These are phyloP conservation scores for Saimiri boliviensis DNA, from an alignment of 2,113 vertebrate genomes.

Conservation along the genomic window DNA sequence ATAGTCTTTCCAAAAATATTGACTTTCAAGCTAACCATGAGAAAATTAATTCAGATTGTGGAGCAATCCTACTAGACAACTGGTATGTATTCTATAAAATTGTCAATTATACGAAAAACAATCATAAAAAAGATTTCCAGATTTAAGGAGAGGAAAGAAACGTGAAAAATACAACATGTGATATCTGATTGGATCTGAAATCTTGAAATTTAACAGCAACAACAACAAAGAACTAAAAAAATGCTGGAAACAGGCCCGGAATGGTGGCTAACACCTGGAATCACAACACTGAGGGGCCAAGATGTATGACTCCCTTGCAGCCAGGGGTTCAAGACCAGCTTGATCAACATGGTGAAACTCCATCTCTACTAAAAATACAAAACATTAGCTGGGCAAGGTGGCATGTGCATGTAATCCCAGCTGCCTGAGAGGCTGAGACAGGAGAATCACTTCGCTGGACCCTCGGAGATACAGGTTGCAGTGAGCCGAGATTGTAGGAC, in stretches of 20 bases:
- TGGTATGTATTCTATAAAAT: background rate
- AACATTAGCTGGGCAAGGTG: too few species aligned
- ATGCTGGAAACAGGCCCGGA: background rate
- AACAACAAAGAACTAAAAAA: background rate
- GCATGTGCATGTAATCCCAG: too few species aligned
- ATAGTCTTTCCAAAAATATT: background rate
- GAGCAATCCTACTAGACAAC: background rate
- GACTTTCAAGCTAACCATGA: background rate
- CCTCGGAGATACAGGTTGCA: too few species aligned
- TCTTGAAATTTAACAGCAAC: background rate
- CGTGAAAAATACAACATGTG: background rate
- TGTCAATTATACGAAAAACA: background rate
- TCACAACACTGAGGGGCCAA: too few species aligned
- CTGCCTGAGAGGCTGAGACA: too few species aligned
- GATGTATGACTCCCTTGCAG: fast-evolving
- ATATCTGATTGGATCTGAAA: background rate
- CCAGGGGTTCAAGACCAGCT: too few species aligned
- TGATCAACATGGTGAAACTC: too few species aligned
- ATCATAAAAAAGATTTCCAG: background rate
- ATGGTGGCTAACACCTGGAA: too few species aligned
- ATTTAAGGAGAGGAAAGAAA: background rate
- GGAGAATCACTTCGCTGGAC: too few species aligned
- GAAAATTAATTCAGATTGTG: background rate
- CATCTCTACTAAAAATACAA: too few species aligned
- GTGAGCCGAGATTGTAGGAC: too few species aligned